Conservation (phyloP, 2,797 vertebrate genomes). For the Dermochelys coriacea region DNA sequence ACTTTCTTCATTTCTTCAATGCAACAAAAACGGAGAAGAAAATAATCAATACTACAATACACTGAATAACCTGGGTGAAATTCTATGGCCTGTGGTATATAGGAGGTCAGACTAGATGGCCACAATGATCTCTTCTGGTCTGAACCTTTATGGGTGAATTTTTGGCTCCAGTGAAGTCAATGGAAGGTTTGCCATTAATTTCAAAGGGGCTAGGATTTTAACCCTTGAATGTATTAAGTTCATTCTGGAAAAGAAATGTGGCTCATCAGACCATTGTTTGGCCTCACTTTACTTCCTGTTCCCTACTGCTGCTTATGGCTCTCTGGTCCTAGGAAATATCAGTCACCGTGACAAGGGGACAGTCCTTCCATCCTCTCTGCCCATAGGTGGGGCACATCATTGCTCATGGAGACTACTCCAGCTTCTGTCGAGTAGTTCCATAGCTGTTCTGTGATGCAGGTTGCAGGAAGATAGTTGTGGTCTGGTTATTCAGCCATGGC, state of each 20-base stretch:
- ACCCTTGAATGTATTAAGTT: neutral
- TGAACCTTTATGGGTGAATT: neutral
- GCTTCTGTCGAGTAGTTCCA: neutral
- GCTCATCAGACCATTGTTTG: neutral
- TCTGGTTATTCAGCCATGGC: neutral
- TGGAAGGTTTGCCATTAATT: neutral
- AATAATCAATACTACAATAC: conserved; percentile 44
- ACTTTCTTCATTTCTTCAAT: neutral
- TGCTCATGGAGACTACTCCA: neutral
- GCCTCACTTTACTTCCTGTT: neutral
- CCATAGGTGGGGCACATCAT: fast-evolving
- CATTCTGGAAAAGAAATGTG: neutral
- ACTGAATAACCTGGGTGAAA: neutral
- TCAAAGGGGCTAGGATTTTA: neutral
- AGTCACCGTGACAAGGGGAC: fast-evolving
- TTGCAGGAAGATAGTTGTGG: neutral
- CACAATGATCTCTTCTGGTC: neutral
- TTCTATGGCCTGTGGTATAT: conserved; percentile 1
- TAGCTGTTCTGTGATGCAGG: neutral
- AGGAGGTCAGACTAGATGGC: neutral
- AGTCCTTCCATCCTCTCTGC: neutral
- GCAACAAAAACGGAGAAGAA: neutral
- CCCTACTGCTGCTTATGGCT: neutral
- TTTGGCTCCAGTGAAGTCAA: neutral
- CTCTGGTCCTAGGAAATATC: neutral